These are phyloP conservation scores for Coptodon bakossiorum DNA, from an alignment of 2,113 vertebrate species.

Conservation along the genomic window DNA sequence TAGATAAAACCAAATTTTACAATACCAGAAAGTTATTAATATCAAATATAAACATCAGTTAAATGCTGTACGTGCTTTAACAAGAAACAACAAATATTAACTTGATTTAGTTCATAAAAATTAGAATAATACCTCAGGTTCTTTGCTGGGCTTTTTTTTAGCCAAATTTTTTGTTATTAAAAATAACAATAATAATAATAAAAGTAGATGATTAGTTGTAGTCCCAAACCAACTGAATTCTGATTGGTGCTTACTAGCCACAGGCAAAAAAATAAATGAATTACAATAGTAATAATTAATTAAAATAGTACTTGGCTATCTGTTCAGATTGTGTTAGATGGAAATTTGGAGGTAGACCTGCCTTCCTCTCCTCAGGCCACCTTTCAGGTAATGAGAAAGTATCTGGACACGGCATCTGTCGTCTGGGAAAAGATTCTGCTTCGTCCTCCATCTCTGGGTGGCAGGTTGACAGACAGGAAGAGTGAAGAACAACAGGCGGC, in stretches of 20 bases:
- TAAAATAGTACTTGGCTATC: not conserved
- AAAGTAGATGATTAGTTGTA: not conserved
- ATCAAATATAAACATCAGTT: not conserved
- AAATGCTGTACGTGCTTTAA: not conserved
- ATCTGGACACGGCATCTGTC: conserved; percentile 48
- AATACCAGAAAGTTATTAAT: not conserved
- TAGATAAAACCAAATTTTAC: not conserved
- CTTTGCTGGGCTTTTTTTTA: not conserved
- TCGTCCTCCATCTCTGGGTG: conserved; percentile 46
- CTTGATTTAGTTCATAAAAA: not conserved
- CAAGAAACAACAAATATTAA: not conserved
- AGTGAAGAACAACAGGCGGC: conserved; percentile 58
- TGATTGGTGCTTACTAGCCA: not conserved
- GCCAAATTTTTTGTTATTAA: not conserved
- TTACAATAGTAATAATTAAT: not conserved
- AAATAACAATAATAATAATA: not conserved
- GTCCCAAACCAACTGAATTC: not conserved
- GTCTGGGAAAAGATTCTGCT: conserved; percentile 36
- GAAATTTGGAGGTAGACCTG: not conserved
- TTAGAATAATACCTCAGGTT: not conserved
- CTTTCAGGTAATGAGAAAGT: conserved; percentile 56
- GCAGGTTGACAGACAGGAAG: conserved; percentile 57
- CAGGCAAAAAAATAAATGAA: not conserved
- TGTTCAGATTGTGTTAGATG: not conserved
- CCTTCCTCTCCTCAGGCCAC: conserved; percentile 34